Conservation (phyloP, 1,140 invertebrate genomes). For the Octopus sinensis region DNA sequence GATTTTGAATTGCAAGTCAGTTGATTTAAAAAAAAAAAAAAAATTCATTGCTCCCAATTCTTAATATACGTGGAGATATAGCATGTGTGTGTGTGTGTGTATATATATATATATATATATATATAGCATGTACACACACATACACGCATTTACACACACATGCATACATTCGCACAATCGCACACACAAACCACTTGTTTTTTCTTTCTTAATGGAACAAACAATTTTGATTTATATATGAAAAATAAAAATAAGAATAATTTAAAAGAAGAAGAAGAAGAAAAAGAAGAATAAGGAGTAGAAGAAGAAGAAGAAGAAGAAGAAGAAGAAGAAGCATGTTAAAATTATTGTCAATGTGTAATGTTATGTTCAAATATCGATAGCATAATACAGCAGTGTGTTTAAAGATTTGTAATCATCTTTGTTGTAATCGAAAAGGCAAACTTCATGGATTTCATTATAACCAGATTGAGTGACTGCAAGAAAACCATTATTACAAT, state of each 20-base stretch:
- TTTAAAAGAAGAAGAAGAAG: neutral
- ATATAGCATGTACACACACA: neutral
- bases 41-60: no score
- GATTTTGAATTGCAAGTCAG: no score
- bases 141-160: neutral
- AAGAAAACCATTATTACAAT: constrained; percentile 40
- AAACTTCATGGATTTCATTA: constrained; percentile 43
- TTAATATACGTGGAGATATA: neutral
- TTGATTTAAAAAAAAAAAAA: no score
- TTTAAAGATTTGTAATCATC: constrained; percentile 49
- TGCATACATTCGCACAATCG: neutral
- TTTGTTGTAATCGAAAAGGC: constrained; percentile 44
- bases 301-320: neutral
- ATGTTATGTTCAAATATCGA: constrained; percentile 17
- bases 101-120: constrained; percentile 8
- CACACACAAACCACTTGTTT: neutral
- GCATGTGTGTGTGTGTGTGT: neutral
- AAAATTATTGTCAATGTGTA: no score
- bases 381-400: constrained; percentile 49
- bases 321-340: neutral
- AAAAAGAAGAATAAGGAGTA: neutral
- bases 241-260: neutral
- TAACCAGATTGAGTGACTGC: constrained; percentile 42
- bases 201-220: neutral
- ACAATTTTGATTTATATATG: neutral